Conservation (phyloP, 2,113 vertebrate genomes). For the Rutilus rutilus region DNA sequence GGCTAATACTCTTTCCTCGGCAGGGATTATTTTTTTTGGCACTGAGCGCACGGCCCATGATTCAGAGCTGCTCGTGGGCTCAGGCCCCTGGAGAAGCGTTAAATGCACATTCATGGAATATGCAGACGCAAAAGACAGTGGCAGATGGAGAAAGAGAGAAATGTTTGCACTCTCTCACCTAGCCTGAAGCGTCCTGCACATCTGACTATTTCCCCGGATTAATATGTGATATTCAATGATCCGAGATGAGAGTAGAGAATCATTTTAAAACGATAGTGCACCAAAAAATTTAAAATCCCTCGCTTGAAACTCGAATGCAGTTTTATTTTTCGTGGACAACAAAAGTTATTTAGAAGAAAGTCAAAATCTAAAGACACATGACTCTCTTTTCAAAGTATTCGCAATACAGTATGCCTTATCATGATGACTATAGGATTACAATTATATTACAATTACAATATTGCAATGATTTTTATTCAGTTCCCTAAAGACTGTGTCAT, state of each 20-base stretch:
- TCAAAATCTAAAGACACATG: neutral
- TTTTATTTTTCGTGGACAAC: neutral
- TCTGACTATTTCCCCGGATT: neutral
- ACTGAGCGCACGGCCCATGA: neutral
- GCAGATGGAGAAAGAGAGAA: slow-evolving; percentile 15
- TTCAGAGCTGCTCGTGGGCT: slow-evolving; percentile 27
- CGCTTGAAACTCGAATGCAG: neutral
- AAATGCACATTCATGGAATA: slow-evolving; percentile 35
- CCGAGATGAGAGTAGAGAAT: neutral
- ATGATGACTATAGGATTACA: neutral
- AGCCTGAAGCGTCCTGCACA: neutral
- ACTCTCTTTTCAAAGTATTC: neutral
- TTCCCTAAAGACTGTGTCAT: neutral
- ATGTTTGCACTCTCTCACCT: neutral
- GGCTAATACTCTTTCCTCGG: slow-evolving; percentile 10
- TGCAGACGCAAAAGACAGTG: slow-evolving; percentile 19
- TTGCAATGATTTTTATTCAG: neutral
- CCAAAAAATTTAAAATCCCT: no score
- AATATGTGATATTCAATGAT: neutral
- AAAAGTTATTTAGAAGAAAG: neutral
- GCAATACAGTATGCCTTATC: neutral
- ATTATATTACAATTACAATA: no score
- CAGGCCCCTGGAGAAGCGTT: slow-evolving; percentile 27
- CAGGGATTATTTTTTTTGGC: slow-evolving; percentile 57
- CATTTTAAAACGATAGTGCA: neutral